Base-by-base conservation (phyloP, 2,113 vertebrate genomes). In the Plecturocebus donacophilus region DNA sequence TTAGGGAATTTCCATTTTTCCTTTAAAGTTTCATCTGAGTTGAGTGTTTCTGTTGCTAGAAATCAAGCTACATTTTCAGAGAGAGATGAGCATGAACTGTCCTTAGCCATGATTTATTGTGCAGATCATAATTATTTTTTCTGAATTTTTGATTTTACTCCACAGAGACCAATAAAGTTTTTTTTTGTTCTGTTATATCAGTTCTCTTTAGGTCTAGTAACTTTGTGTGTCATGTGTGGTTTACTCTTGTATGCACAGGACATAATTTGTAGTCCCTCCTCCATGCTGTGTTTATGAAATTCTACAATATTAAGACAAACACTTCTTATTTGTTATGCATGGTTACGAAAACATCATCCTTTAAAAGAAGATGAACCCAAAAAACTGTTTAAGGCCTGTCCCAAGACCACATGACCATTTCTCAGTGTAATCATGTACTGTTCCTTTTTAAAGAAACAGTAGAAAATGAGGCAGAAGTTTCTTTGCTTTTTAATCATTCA, bases 41-140 rank as follows among this genome's bases (percentile, higher is more conserved):
- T 38, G 8, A 9, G 3, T 38, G 8, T 23, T 93, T 83, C 30
- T 56, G 8, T 23, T 93, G 79, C 30, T 56, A 35, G 0, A 73
- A n/a, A 21, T 40, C 13, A 47, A 75, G 35, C 6, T 12, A 12
- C 20, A 0, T 90, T 90, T 64, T 4, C 9, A 45, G 5, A 16
- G 5, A 40, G 1, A 30, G 7, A 9, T 0, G 2, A 32, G 4
- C 14, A 35, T 32, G 9, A 35, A 58, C 0, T n/a, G 6, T 27
- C 12, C 45, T 54, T 30, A 21, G 3, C 6, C n/a, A 40, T n/a
- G 6, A 6, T 32, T 23, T 42, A 21, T 52, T 64, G 9, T 21
- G 1, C 23, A 64, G 40, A 70, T 6, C 8, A 66, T 27, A 54
- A 32, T 42, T 42, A 64, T 8, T 12, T 81, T 66, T 58, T 25